These are phyloP conservation scores for Pocillopora damicornis DNA, from an alignment of 64 coral and sea anemone species.

Conservation along the genomic window DNA sequence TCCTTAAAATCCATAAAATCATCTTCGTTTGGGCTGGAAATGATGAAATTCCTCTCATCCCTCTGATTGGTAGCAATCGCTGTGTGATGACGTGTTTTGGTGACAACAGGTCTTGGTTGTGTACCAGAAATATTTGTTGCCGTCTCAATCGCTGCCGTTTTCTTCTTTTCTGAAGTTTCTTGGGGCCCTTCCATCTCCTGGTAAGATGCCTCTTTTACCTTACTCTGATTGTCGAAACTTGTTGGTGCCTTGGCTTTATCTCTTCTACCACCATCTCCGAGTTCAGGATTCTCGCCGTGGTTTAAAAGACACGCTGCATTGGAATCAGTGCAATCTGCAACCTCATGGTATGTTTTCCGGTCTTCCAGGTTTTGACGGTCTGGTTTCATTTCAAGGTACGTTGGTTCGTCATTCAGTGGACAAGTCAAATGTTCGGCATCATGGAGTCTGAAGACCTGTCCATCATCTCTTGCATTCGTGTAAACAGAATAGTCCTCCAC, in stretches of 20 bases:
- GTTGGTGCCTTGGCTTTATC: neutral
- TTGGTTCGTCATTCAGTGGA: too few relatives aligned
- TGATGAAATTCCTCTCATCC: neutral
- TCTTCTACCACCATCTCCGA: neutral
- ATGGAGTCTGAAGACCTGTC: too few relatives aligned
- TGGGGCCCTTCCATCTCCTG: neutral
- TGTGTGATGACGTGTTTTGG: neutral
- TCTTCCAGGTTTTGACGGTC: neutral
- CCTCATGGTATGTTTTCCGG: neutral
- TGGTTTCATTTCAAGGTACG: neutral
- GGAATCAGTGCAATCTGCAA: too few relatives aligned
- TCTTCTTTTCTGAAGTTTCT: neutral
- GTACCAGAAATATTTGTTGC: neutral
- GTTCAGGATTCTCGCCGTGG: neutral
- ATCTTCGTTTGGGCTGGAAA: neutral
- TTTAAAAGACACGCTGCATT: too few relatives aligned
- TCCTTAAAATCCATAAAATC: slow-evolving; percentile 21
- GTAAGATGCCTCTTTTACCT: neutral
- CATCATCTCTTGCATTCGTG: neutral
- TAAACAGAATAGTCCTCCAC: too few relatives aligned
- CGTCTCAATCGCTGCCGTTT: neutral
- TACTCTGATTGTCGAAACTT: neutral
- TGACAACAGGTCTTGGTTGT: neutral
- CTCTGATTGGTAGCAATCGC: neutral
- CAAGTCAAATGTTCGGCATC: too few relatives aligned